A percentile compares a stretch with the other conserved stretches of the same genome.
phyloP scores from a whole-genome alignment of 2,888 invertebrate species.

The Uloborus plumipes region DNA sequence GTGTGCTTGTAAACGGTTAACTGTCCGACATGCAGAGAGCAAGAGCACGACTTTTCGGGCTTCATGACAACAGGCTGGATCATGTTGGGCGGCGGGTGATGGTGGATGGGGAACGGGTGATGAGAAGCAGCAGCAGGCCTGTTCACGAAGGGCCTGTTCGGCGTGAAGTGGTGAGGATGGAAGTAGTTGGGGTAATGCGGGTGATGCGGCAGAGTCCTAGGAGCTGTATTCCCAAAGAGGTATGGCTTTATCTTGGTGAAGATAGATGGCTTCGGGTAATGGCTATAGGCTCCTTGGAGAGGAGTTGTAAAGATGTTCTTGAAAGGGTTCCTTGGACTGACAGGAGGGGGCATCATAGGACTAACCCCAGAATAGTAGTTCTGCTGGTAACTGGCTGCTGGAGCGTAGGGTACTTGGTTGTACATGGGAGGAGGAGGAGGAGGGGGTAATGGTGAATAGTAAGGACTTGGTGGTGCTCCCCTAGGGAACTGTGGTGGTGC shows the following conservation, averaged over 20 bases:
- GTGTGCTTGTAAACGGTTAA: slow-evolving; percentile 60
- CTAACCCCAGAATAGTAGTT: slow-evolving; percentile 11
- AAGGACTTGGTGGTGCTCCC: slow-evolving; percentile 6
- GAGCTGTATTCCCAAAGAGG: slow-evolving; percentile 33
- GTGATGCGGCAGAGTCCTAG: slow-evolving; percentile 43
- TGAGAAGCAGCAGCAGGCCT: slow-evolving; percentile 25
- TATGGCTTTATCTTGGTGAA: slow-evolving; percentile 49
- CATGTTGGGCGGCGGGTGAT: slow-evolving; percentile 1
- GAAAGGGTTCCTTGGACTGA: slow-evolving; percentile 29
- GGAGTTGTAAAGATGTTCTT: slow-evolving; percentile 25
- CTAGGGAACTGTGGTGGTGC: slow-evolving; percentile 1
- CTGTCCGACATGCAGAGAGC: slow-evolving; percentile 54
- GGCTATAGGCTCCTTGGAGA: slow-evolving; percentile 17
- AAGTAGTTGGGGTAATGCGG: slow-evolving; percentile 44
- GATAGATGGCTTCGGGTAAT: slow-evolving; percentile 24
- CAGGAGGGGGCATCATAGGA: slow-evolving; percentile 9
- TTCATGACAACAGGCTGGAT: slow-evolving; percentile 10
- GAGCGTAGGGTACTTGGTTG: slow-evolving; percentile 17
- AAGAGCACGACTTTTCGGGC: slow-evolving; percentile 49
- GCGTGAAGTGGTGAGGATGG: slow-evolving; percentile 47
- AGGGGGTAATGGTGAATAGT: slow-evolving; percentile 1
- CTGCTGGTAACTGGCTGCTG: slow-evolving; percentile 43
- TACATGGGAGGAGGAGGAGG: slow-evolving; percentile 24
- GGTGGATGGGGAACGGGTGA: slow-evolving; percentile 9
- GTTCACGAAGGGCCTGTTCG: slow-evolving; percentile 47